These are phyloP conservation scores for Clarias fuscus DNA, from an alignment of 2,797 vertebrate genomes.

Conservation along the genomic window DNA sequence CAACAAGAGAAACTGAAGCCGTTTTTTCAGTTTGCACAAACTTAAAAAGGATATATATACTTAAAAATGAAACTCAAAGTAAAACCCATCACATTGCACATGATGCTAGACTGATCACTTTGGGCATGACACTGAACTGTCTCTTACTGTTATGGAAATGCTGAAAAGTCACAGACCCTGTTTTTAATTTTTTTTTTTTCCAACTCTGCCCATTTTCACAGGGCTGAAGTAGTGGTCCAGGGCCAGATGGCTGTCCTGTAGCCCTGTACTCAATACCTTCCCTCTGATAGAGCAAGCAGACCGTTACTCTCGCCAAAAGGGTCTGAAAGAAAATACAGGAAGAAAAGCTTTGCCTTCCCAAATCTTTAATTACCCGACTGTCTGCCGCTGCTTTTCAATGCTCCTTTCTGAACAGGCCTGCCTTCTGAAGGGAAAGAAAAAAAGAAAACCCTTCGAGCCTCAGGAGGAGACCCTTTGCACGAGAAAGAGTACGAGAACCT, in stretches of 20 bases:
- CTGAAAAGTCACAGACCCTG: slow-evolving; percentile 44
- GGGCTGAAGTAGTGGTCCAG: slow-evolving; percentile 35
- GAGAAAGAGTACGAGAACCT: slow-evolving; percentile 54
- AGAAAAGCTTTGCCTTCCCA: slow-evolving; percentile 63
- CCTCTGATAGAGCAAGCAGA: slow-evolving; percentile 67
- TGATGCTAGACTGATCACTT: slow-evolving; percentile 11
- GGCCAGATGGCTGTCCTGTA: slow-evolving; percentile 73
- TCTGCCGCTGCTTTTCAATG: slow-evolving; percentile 68
- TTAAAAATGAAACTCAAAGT: not conserved
- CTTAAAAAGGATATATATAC: not conserved
- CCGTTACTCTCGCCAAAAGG: slow-evolving; percentile 64
- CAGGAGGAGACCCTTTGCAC: slow-evolving; percentile 61
- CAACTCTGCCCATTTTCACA: slow-evolving; percentile 52
- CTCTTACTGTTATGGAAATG: slow-evolving; percentile 42
- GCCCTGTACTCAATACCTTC: slow-evolving; percentile 66
- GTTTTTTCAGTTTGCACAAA: not conserved
- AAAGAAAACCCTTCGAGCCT: slow-evolving; percentile 41
- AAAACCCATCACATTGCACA: not conserved
- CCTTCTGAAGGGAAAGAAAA: slow-evolving; percentile 26
- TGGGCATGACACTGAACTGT: slow-evolving; percentile 12
- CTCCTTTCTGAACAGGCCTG: slow-evolving; percentile 58
- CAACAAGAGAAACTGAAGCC: not conserved
- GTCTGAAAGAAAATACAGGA: slow-evolving; percentile 58
- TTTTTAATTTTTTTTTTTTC: not conserved
- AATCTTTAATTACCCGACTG: slow-evolving; percentile 74